A percentile compares a stretch with the other conserved stretches of the same genome.
Conservation (phyloP, 1,140 invertebrate genomes). For the Euglossa dilemma region DNA sequence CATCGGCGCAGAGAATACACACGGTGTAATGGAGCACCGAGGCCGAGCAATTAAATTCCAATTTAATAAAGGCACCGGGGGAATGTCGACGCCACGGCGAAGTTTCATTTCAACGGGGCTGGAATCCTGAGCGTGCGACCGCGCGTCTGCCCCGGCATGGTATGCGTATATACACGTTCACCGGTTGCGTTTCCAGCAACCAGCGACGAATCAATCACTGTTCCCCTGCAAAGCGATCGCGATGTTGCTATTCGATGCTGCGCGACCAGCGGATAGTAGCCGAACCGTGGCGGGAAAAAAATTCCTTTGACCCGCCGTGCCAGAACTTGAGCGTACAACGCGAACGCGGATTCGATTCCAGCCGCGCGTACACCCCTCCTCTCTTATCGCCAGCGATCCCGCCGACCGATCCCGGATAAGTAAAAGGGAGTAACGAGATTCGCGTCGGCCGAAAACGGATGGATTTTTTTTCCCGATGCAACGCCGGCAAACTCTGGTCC, state of each 20-base stretch:
- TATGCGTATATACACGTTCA: conserved; percentile 59
- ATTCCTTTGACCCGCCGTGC: conserved; percentile 60
- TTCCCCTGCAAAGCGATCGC: conserved; percentile 58
- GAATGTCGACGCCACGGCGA: conserved; percentile 69
- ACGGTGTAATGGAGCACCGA: conserved; percentile 66
- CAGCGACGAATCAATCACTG: conserved; percentile 70
- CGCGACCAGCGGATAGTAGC: conserved; percentile 48
- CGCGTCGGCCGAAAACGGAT: neutral
- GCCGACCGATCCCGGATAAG: neutral
- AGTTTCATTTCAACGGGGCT: conserved; percentile 70
- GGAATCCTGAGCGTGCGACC: conserved; percentile 70
- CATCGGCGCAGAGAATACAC: conserved; percentile 59
- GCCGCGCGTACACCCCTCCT: neutral
- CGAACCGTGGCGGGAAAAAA: conserved; percentile 51
- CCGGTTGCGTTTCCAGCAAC: conserved; percentile 54
- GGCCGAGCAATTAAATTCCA: conserved; percentile 76
- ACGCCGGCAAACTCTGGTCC: no score
- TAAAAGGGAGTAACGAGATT: neutral
- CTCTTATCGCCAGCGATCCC: neutral
- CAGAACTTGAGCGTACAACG: conserved; percentile 19
- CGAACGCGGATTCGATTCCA: conserved; percentile 15
- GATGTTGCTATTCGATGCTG: conserved; percentile 61
- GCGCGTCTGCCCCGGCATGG: conserved; percentile 52
- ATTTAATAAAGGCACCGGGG: conserved; percentile 74
- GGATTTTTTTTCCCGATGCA: neutral